Base-by-base conservation (phyloP, 1,140 invertebrate species). In the Macrobrachium rosenbergii region DNA sequence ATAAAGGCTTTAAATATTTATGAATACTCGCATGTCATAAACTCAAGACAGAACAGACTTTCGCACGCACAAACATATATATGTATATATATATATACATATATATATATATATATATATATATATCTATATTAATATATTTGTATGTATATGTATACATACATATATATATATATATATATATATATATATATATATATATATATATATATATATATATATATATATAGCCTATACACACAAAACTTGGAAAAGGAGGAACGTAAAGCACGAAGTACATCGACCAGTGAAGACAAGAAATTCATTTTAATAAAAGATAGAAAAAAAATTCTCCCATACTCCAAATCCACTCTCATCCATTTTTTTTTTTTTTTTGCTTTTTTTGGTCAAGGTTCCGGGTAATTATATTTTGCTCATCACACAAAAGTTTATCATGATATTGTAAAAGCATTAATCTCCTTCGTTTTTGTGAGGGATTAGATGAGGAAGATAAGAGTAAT, bases 71-170 rank as follows among this genome's bases (percentile, higher is more conserved):
- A 2, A 3, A 69, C n/a, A 69, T 69, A 69, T 23, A 23, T 69
- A 69, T 69, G 21, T 69, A 69, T 69, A 69, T 69, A 69, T 69
- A 69, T 69, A 69, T 69, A 69, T 69, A 69, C 21, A 19, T 69
- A 69, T 21, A 21, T 21, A 69, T 69, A 69, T 69, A 69, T 69
- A 69, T 69, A 69, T 21, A 69, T 69, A 69, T 69, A 69, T 21
- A 69, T 69, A 69, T n/a, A 69, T 21, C 14, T 21, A 69, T 21
- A 69, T 21, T 23, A 2, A 69, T 21, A 21, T 21, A 69, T 21
- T n/a, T n/a, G 12, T 58, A 21, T 58, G n/a, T 58, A 21, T n/a
- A 21, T 45, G 5, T 17, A n/a, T 45, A 45, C 10, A 58, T 63
- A 28, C 21, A 8, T 62, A 21, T 63, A 7, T 63, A 81, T 14